Evolutionary conservation across 2,888 invertebrate genomes (phyloP).

Genomic region (Campaea margaritaria): DNA sequence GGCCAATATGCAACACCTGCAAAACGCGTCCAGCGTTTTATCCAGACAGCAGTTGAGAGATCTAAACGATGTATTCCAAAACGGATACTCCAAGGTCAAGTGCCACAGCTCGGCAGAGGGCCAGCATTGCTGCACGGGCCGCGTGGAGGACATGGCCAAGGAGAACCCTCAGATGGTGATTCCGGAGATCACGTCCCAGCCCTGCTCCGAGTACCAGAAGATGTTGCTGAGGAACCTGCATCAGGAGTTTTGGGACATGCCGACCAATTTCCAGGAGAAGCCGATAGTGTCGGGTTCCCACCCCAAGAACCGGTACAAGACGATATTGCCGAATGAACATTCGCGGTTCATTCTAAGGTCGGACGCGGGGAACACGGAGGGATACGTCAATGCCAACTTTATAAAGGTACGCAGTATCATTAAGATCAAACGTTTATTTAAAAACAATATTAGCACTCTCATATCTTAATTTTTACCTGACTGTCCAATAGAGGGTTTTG

Average conservation of each 20-base stretch:
- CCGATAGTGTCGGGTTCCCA: conserved; percentile 95
- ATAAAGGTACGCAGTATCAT: conserved; percentile 89
- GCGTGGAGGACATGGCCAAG: conserved; percentile 61
- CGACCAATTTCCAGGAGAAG: conserved; percentile 95
- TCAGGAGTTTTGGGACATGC: conserved; percentile 97
- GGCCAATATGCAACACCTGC: conserved; percentile 89
- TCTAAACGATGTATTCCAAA: conserved; percentile 85
- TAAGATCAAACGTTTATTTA: too few relatives aligned
- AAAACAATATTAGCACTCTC: too few relatives aligned
- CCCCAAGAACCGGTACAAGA: conserved; percentile 94
- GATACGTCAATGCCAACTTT: conserved; percentile 97
- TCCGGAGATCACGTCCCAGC: conserved; percentile 68
- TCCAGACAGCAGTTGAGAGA: conserved; percentile 86
- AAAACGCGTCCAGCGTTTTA: conserved; percentile 88
- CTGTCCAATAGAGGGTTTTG: too few relatives aligned
- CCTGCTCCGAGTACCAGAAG: conserved; percentile 87
- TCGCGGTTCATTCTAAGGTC: conserved; percentile 90
- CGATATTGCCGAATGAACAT: conserved; percentile 95
- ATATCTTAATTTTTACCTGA: too few relatives aligned
- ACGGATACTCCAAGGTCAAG: conserved; percentile 79
- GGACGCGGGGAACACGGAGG: conserved; percentile 84
- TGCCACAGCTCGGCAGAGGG: conserved; percentile 65
- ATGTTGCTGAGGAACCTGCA: conserved; percentile 87
- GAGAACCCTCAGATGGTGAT: conserved; percentile 74
- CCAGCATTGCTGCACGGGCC: conserved; percentile 68